A percentile compares a stretch with the other conserved stretches of the same genome.
Conservation (phyloP, 2,797 vertebrate species). For the Euthynnus affinis region DNA sequence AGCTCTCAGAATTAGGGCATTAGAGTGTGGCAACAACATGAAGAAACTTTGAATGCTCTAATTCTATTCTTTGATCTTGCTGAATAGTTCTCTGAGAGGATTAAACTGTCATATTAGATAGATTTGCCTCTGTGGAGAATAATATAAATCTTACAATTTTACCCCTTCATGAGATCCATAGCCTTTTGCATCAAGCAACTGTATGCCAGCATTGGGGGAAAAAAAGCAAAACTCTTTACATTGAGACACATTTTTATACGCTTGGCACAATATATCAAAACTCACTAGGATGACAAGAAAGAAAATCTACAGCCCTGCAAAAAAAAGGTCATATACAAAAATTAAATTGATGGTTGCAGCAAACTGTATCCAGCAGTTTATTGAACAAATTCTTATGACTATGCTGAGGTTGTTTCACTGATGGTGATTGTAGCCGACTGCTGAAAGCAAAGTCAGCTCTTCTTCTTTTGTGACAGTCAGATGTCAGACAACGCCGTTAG, state of each 20-base stretch:
- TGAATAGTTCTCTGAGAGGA: slow-evolving; percentile 64
- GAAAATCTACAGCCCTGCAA: slow-evolving; percentile 18
- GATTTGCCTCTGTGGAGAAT: slow-evolving; percentile 57
- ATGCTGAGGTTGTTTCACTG: slow-evolving; percentile 2
- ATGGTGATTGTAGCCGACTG: background rate
- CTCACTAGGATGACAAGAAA: slow-evolving; percentile 20
- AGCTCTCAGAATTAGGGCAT: slow-evolving; percentile 41
- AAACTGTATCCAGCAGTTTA: slow-evolving; percentile 2
- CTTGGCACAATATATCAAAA: slow-evolving; percentile 49
- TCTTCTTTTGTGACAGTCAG: slow-evolving; percentile 16
- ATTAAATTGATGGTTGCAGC: slow-evolving; percentile 35
- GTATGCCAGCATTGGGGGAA: slow-evolving; percentile 18
- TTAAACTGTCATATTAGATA: slow-evolving; percentile 73
- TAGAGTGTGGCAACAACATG: slow-evolving; percentile 25
- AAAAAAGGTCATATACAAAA: slow-evolving; percentile 31
- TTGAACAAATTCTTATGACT: slow-evolving; percentile 11
- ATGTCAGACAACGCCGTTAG: slow-evolving; percentile 4
- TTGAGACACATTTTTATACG: slow-evolving; percentile 55
- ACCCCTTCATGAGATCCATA: slow-evolving; percentile 35
- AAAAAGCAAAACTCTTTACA: slow-evolving; percentile 60
- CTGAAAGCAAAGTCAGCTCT: slow-evolving; percentile 11
- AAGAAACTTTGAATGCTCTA: slow-evolving; percentile 43
- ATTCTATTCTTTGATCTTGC: slow-evolving; percentile 59
- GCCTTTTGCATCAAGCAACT: slow-evolving; percentile 48
- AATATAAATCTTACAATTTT: slow-evolving; percentile 57